phyloP scores from a whole-genome alignment of 2,888 invertebrate genomes.

The Agrypnus murinus region DNA sequence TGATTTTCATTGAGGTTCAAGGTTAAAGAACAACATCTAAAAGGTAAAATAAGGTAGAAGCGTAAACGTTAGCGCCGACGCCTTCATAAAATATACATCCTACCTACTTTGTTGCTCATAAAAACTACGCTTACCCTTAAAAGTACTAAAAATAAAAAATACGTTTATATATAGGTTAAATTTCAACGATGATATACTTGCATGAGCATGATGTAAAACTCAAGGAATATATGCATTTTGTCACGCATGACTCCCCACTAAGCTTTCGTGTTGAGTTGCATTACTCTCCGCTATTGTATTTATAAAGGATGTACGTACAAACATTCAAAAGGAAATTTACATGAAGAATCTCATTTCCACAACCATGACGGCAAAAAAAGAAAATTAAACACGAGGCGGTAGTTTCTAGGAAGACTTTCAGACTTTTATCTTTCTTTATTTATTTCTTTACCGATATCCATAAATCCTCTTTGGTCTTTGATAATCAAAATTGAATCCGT shows the following conservation, averaged over 20 bases:
- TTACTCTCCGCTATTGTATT: no score
- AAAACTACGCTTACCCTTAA: constrained; percentile 2
- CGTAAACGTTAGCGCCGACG: constrained; percentile 6
- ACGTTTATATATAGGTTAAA: constrained; percentile 1
- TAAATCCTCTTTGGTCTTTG: no score
- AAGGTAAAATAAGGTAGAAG: constrained; percentile 3
- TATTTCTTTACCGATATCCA: no score
- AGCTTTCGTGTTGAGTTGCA: background rate
- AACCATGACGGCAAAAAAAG: no score
- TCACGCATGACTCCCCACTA: constrained; percentile 12
- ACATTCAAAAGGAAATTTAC: no score
- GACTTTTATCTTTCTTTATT: no score
- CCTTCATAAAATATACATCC: constrained; percentile 23
- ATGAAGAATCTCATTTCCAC: no score
- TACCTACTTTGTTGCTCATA: constrained; percentile 27
- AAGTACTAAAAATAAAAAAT: constrained; percentile 10
- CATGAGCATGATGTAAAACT: constrained; percentile 2
- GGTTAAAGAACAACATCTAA: background rate
- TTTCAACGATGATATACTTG: constrained; percentile 6
- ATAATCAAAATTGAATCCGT: no score
- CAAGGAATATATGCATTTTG: constrained; percentile 3
- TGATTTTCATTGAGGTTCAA: background rate
- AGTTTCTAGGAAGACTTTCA: no score
- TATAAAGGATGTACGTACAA: no score
- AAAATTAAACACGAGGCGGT: no score